Conservation (phyloP, 2,888 invertebrate species). For the Lepidonotus clava region DNA sequence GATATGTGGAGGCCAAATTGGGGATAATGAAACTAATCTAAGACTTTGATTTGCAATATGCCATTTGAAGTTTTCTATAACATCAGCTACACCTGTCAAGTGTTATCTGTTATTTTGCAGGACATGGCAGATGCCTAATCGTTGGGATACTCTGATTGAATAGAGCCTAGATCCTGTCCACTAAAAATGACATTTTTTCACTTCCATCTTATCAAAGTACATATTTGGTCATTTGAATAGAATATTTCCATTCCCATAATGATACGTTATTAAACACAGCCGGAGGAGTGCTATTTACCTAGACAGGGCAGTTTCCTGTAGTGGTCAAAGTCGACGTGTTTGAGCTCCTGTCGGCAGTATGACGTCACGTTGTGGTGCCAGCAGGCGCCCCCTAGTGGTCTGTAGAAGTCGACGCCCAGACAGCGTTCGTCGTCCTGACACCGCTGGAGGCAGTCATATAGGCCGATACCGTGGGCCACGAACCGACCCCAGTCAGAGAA, state of each 20-base stretch:
- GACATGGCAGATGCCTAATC: too few relatives aligned
- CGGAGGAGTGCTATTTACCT: background rate
- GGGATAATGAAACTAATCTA: too few relatives aligned
- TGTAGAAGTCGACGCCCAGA: constrained; percentile 20
- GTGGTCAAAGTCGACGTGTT: constrained; percentile 13
- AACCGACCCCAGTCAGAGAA: constrained; percentile 43
- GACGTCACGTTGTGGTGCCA: constrained; percentile 47
- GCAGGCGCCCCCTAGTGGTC: constrained; percentile 36
- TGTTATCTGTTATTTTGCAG: too few relatives aligned
- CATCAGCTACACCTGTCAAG: too few relatives aligned
- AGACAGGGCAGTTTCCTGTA: constrained; percentile 38
- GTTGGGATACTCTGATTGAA: too few relatives aligned
- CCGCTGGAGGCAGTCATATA: constrained; percentile 12
- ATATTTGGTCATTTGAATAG: background rate
- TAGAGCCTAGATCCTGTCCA: too few relatives aligned
- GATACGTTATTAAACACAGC: background rate
- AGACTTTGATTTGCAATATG: too few relatives aligned
- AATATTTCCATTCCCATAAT: background rate
- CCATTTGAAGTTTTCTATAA: too few relatives aligned
- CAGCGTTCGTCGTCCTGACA: background rate
- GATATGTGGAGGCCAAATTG: too few relatives aligned
- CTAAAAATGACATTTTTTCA: too few relatives aligned
- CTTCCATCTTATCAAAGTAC: background rate
- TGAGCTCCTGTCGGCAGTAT: constrained; percentile 36
- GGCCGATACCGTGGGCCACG: background rate